A percentile compares a stretch with the other conserved stretches of the same genome.
These are phyloP conservation scores for Amyelois transitella DNA, from an alignment of 1,140 invertebrate genomes.

Conservation along the genomic window DNA sequence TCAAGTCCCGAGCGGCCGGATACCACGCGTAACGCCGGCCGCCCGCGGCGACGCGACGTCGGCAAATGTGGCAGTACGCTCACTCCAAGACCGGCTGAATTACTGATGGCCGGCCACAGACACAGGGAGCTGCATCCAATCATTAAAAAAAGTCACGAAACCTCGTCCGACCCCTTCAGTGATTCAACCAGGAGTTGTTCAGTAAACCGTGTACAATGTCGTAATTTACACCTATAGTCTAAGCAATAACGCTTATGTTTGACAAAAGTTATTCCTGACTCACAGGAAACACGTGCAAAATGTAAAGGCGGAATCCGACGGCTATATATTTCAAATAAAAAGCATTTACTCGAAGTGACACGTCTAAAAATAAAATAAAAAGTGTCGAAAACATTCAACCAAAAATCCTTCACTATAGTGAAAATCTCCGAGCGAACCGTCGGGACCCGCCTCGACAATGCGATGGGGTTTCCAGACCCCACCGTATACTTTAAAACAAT, in stretches of 20 bases:
- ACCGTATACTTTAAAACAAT: background rate
- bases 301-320: background rate
- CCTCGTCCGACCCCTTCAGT: background rate
- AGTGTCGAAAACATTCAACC: background rate
- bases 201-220: background rate
- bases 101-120: background rate
- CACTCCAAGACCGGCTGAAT: background rate
- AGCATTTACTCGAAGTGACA: background rate
- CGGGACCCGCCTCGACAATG: background rate
- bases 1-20: background rate
- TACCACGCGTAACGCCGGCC: background rate
- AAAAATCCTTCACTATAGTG: background rate
- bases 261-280: background rate
- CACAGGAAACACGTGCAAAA: background rate
- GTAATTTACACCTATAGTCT: background rate
- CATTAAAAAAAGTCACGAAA: too few species aligned
- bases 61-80: background rate
- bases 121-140: background rate
- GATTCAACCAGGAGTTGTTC: background rate
- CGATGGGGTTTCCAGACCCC: background rate
- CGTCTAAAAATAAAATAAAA: background rate
- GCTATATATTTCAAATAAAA: background rate
- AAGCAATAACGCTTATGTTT: background rate
- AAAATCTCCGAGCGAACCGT: background rate
- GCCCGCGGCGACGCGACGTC: background rate